These are phyloP conservation scores for Oscheius myriophilus DNA, from an alignment of 2,888 invertebrate species.

Conservation along the genomic window DNA sequence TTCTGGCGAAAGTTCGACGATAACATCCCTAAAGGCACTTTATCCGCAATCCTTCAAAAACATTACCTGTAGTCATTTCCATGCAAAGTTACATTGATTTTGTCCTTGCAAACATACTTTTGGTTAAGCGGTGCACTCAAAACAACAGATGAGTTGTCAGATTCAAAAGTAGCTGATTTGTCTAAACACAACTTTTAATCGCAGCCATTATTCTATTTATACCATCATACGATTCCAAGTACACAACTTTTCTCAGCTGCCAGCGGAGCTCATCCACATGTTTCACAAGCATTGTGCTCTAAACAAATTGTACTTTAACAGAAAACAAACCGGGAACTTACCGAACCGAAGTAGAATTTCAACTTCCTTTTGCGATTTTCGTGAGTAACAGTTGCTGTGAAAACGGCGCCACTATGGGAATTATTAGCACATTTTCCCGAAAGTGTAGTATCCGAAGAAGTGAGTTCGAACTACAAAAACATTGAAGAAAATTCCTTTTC, in stretches of 20 bases:
- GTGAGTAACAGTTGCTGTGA: constrained; percentile 38
- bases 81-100: constrained; percentile 61
- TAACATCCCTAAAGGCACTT: constrained; percentile 44
- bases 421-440: constrained; percentile 43
- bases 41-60: background rate
- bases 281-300: constrained; percentile 52
- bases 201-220: background rate
- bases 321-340: constrained; percentile 14
- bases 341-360: constrained; percentile 45
- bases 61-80: constrained; percentile 50
- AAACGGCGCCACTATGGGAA: constrained; percentile 32
- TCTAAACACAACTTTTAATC: constrained; percentile 24
- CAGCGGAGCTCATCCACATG: constrained; percentile 64
- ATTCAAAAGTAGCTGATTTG: constrained; percentile 50
- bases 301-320: constrained; percentile 4
- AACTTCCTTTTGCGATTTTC: constrained; percentile 35
- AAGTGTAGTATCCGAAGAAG: constrained; percentile 30
- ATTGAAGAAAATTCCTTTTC: background rate
- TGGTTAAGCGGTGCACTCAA: constrained; percentile 65
- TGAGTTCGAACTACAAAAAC: constrained; percentile 18
- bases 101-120: constrained; percentile 66
- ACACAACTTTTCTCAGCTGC: constrained; percentile 58
- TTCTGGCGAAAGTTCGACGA: constrained; percentile 62
- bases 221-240: constrained; percentile 58
- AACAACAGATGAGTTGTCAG: constrained; percentile 57